Conservation (phyloP, 2,888 invertebrate species). For the Cepaea hortensis region DNA sequence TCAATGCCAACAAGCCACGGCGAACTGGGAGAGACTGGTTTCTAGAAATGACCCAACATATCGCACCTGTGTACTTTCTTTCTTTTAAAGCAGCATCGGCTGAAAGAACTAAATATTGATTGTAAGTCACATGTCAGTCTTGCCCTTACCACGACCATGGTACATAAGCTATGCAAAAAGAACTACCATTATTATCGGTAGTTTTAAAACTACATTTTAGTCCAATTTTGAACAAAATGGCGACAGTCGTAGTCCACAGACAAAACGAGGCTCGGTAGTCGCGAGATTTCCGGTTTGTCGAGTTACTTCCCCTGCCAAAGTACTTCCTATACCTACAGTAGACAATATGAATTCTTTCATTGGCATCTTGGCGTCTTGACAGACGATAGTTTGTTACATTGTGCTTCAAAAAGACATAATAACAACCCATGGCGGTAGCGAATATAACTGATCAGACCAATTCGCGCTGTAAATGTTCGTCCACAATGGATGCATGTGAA, state of each 20-base stretch:
- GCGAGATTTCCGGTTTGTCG: conserved; percentile 45
- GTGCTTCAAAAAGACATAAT: no score
- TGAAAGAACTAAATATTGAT: conserved; percentile 30
- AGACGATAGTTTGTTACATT: no score
- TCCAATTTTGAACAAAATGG: conserved; percentile 59
- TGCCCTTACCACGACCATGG: conserved; percentile 40
- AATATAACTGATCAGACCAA: no score
- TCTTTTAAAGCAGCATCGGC: background rate
- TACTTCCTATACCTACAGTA: background rate
- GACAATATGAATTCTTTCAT: no score
- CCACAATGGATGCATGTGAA: no score
- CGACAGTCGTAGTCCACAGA: conserved; percentile 60
- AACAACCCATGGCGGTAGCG: no score
- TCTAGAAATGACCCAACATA: background rate
- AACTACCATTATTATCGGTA: conserved; percentile 18
- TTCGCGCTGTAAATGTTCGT: no score
- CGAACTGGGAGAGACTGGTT: background rate
- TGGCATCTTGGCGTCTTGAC: no score
- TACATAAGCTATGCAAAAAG: conserved; percentile 10
- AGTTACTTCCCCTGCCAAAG: conserved; percentile 51
- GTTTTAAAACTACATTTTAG: conserved; percentile 43
- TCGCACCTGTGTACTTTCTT: conserved; percentile 28
- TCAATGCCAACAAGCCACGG: background rate
- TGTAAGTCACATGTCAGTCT: conserved; percentile 33
- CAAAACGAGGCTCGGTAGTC: conserved; percentile 61